These are phyloP conservation scores for Bergia sp. DNA, from an alignment of 92 coral and sea anemone genomes.

Conservation along the genomic window DNA sequence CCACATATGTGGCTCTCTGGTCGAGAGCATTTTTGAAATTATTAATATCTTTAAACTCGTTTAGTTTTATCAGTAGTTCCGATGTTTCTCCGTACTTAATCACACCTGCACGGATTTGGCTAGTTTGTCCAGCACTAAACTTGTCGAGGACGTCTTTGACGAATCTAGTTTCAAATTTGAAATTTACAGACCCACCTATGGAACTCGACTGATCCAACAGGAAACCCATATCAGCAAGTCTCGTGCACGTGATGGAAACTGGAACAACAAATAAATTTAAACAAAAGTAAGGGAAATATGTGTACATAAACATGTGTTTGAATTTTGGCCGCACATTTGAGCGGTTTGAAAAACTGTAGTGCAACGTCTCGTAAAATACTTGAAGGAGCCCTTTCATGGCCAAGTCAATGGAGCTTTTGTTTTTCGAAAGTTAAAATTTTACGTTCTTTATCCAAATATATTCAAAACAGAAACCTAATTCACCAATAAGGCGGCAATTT, in stretches of 20 bases:
- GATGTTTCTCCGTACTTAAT: background rate
- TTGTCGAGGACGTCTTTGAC: constrained; percentile 28
- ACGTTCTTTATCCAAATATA: no score
- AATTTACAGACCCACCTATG: background rate
- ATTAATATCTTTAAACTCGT: background rate
- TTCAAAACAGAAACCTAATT: no score
- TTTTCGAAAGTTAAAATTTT: no score
- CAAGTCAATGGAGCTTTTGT: no score
- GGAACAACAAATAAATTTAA: background rate
- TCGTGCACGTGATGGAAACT: background rate
- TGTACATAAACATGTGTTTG: no score
- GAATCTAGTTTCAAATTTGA: constrained; percentile 3
- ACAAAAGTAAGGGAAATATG: no score
- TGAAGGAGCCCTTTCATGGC: no score
- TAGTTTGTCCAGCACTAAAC: background rate
- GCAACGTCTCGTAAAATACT: no score
- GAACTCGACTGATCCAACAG: constrained; percentile 35
- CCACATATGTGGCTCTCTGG: background rate
- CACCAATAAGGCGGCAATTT: no score
- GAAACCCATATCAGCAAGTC: constrained; percentile 5
- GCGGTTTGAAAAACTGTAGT: no score
- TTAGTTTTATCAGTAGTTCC: constrained; percentile 1
- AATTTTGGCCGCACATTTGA: no score
- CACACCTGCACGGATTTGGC: background rate
- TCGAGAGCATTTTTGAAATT: background rate